Evolutionary conservation across 2,888 invertebrate species (phyloP), one percentile per base, ranked within the genome.

Genomic region (Crepidodera aurea): DNA sequence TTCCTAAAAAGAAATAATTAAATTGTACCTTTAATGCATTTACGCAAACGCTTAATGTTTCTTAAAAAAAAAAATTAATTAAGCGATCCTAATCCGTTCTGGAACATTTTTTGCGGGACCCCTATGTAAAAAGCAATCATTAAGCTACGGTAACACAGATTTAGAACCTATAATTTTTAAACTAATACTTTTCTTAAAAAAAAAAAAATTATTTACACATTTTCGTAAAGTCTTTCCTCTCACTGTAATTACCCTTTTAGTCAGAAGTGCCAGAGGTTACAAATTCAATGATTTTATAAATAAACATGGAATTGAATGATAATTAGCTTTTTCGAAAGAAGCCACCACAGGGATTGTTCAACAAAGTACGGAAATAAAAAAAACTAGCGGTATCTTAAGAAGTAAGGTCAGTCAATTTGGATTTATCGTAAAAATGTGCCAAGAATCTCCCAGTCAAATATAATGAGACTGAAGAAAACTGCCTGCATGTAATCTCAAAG

Each of bases 141-240:
- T 22, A 44, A 22, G 13, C 44, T 22, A 44, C 25, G 44, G 44
- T 44, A 44, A 44, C 44, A 34, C 12, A 44, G 25, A 44, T 44
- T 44, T 44, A 44, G 44, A 44, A 44, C 13, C 25, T 44, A 44
- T 19, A 44, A 44, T 8, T 13, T 29, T 34, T 34, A 34, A 34
- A 13, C 34, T 13, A n/a, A 44, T 44, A 44, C 22, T 44, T 44
- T 42, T 42, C 5, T 1, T 42, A 10, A 8, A 19, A 42, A n/a
- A n/a, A 22, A 44, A n/a, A 44, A 6, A 8, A 16, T 5, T 44
- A 44, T 44, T 19, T 44, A 44, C 44, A 44, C 22, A 42, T 44
- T 44, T 19, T n/a, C 12, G 10, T 42, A 18, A 15, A 44, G 44
- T 44, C 44, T 44, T 22, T 44, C 22, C 44, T 44, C 44, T 44